Evolutionary conservation across 2,113 vertebrate genomes (phyloP).

Genomic region (Cinclus cinclus): DNA sequence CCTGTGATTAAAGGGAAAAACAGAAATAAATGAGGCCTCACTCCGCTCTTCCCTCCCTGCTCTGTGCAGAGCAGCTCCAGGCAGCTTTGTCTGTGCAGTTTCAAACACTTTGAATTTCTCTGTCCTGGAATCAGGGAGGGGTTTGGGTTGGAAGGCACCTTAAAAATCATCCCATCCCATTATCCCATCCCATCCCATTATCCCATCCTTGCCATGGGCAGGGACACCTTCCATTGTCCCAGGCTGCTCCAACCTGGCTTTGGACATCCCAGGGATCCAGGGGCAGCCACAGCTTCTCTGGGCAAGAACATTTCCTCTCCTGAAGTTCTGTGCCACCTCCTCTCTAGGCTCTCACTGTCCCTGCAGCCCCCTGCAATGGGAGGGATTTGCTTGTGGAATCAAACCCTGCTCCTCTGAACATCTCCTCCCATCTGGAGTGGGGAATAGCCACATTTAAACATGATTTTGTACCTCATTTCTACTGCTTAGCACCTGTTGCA

Average conservation of each 20-base stretch:
- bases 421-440: not conserved
- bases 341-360: not conserved
- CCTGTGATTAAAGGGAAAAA: not conserved
- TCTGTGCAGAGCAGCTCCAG: not conserved
- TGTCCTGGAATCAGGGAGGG: not conserved
- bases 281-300: not conserved
- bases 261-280: not conserved
- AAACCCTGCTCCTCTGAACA: not conserved
- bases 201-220: not conserved
- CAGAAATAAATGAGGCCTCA: not conserved
- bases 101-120: no score
- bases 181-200: no score
- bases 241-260: not conserved
- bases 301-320: not conserved
- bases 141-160: not conserved
- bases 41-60: not conserved
- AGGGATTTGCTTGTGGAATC: rapidly evolving
- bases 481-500: not conserved
- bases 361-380: not conserved
- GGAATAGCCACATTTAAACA: not conserved
- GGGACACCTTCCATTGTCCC: not conserved
- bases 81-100: not conserved
- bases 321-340: not conserved
- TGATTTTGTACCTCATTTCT: not conserved
- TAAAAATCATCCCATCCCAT: not conserved